A percentile compares a stretch with the other conserved stretches of the same genome.
Evolutionary conservation across 2,888 invertebrate genomes (phyloP).

Genomic region (Tenodera sinensis): DNA sequence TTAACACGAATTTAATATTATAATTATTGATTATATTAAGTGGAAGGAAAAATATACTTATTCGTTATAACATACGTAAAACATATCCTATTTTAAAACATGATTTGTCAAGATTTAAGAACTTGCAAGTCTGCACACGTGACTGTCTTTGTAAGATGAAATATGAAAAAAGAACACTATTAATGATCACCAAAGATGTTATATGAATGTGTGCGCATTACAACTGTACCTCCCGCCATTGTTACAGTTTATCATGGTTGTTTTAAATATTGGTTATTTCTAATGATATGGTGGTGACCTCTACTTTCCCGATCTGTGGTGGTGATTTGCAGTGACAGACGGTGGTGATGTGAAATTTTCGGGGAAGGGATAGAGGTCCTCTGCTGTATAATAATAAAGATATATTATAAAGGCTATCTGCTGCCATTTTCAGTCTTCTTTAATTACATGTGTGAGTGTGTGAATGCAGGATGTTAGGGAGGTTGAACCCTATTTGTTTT

Average conservation of each 20-base stretch:
- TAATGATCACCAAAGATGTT: background rate
- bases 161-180: background rate
- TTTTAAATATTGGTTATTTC: constrained; percentile 6
- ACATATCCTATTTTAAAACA: constrained; percentile 13
- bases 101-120: background rate
- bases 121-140: background rate
- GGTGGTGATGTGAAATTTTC: background rate
- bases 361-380: constrained; percentile 3
- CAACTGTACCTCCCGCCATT: constrained; percentile 15
- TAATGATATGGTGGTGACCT: background rate
- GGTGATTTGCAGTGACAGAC: background rate
- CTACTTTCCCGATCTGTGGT: background rate
- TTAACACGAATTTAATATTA: background rate
- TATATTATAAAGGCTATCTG: background rate
- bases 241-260: constrained; percentile 7
- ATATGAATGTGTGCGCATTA: constrained; percentile 1
- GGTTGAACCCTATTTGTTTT: background rate
- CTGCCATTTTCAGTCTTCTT: background rate
- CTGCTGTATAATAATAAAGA: constrained; percentile 11
- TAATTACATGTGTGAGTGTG: background rate
- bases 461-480: background rate
- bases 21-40: background rate
- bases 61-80: constrained; percentile 15
- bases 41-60: background rate
- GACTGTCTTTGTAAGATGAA: constrained; percentile 1